phyloP scores from a whole-genome alignment of 2,888 invertebrate genomes.

The Blastobasis adustella region DNA sequence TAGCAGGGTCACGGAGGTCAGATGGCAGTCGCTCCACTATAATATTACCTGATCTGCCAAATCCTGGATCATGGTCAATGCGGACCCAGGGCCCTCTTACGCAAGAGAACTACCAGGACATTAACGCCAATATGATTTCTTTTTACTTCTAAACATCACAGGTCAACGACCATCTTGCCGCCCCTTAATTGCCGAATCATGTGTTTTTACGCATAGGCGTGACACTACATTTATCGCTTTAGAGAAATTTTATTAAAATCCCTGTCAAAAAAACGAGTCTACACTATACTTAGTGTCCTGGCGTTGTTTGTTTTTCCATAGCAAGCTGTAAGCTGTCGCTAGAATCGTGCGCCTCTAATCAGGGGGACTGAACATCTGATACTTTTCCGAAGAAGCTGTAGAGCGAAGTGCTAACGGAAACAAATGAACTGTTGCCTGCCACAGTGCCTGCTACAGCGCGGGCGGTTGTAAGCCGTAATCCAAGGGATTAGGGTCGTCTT shows the following conservation, averaged over 20 bases:
- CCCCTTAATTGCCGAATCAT: conserved; percentile 35
- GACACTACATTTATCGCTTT: conserved; percentile 37
- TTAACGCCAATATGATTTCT: too few relatives aligned
- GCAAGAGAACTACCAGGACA: too few relatives aligned
- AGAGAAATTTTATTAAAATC: conserved; percentile 25
- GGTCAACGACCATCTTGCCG: conserved; percentile 4
- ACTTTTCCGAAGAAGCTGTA: conserved; percentile 51
- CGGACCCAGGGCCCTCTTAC: too few relatives aligned
- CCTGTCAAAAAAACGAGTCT: conserved; percentile 28
- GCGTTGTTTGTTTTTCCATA: conserved; percentile 35
- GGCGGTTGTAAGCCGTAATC: conserved; percentile 24
- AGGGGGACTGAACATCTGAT: conserved; percentile 51
- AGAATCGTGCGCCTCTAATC: conserved; percentile 58
- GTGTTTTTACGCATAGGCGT: conserved; percentile 31
- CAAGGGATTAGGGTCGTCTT: conserved; percentile 26
- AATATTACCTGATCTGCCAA: too few relatives aligned
- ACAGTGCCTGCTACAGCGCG: background rate
- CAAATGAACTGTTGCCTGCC: conserved; percentile 60
- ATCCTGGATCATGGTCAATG: too few relatives aligned
- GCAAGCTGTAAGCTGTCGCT: conserved; percentile 27
- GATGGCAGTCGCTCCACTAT: too few relatives aligned
- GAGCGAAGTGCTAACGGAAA: conserved; percentile 64
- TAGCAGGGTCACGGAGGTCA: too few relatives aligned
- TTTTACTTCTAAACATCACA: background rate
- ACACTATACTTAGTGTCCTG: background rate